Base-by-base conservation (phyloP, 1,140 invertebrate genomes). In the Panonychus citri region DNA sequence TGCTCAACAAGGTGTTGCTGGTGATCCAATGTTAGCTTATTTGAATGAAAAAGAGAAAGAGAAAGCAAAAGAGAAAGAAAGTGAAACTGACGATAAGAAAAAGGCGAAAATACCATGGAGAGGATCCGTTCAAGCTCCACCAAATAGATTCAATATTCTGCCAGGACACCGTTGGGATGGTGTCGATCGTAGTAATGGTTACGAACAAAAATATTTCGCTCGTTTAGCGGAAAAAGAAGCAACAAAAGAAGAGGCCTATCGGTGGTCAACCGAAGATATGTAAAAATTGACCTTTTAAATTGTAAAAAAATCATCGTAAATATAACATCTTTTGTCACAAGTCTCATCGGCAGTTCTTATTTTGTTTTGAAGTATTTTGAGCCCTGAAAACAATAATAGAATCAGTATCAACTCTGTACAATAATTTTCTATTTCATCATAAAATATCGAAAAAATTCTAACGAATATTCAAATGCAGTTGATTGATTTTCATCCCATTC, bases 101-200 rank as follows among this genome's bases (percentile, higher is more conserved):
- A 57, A 54, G 40, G 25, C 12, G 8, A 54, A 34, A 49, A 85
- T 82, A 19, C 70, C 70, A 19, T 94, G 90, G 65, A 75, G 80
- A 65, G 88, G 88, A 3, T 77, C 79, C 27, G 19, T 21, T 30
- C 83, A 74, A 62, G 69, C 75, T 40, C 81, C 82, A 40, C 85
- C 86, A 42, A 97, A 97, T 73, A 76, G 94, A 12, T 97, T 82
- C 72, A 77, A 79, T 40, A 91, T 99, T 57, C 70, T 73, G 51
- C 94, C 94, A 0, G 94, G 94, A 0, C 82, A 90, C 69, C 73
- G 89, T 39, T 99, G 94, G 94, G 94, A 99, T 70, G 94, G 94
- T 1, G 91, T 99, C 0, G 88, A 98, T 66, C 71, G 94, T 25
- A 95, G 90, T 4, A 97, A 86, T 72, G 94, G 94, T 0, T 97